phyloP scores from a whole-genome alignment of 2,797 vertebrate species.

The Sebastes matsubarae region DNA sequence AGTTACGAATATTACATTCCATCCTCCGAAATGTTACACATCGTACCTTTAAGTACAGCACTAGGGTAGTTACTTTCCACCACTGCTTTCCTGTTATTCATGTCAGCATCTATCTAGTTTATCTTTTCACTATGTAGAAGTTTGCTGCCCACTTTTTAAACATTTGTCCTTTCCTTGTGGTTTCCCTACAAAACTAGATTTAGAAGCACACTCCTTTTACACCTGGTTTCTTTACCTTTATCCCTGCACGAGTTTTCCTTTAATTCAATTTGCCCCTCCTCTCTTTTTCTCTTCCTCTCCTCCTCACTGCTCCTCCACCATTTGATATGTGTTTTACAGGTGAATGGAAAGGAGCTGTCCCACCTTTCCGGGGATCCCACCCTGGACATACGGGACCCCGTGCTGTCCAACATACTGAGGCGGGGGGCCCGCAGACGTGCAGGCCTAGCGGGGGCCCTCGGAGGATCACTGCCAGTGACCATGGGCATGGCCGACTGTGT shows the following conservation, averaged over 20 bases:
- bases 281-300: neutral
- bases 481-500: slow-evolving; percentile 85
- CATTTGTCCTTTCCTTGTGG: neutral
- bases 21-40: too few relatives aligned
- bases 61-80: neutral
- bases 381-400: slow-evolving; percentile 83
- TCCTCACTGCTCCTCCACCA: neutral
- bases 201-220: neutral
- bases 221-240: neutral
- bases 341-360: slow-evolving; percentile 87
- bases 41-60: fast-evolving
- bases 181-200: neutral
- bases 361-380: slow-evolving; percentile 85
- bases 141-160: neutral
- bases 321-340: slow-evolving; percentile 64
- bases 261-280: neutral
- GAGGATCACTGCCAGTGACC: slow-evolving; percentile 63
- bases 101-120: neutral
- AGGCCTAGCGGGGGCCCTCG: slow-evolving; percentile 53
- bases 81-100: neutral
- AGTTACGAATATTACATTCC: too few relatives aligned
- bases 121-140: neutral
- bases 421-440: slow-evolving; percentile 83
- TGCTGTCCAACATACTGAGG: slow-evolving; percentile 84
- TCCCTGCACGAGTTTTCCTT: neutral